Evolutionary conservation across 2,888 invertebrate genomes (phyloP), one percentile per base, ranked within the genome.

Genomic region (Chesias legatella): DNA sequence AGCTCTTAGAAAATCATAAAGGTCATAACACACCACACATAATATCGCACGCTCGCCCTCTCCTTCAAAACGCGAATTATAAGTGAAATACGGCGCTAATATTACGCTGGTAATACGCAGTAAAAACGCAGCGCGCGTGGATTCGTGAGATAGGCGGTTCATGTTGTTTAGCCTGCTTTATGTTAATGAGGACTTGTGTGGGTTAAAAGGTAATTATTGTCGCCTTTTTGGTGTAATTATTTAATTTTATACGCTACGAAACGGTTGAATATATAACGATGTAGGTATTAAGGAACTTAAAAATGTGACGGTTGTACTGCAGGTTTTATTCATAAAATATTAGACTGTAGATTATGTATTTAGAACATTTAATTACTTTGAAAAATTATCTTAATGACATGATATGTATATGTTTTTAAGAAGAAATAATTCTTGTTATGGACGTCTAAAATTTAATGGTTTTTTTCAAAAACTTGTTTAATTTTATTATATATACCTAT

Each of bases 41-140:
- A 42, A 51, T 51, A 45, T 50, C 35, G 43, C 67, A 60, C 66
- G 61, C 59, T 47, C 63, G 53, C 62, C 60, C 63, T 60, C 58
- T 62, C 48, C 58, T 50, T 59, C 63, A 62, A 58, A 63, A 58
- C 59, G 58, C 58, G 70, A 68, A 73, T 74, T 71, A 73, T 67
- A 72, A 71, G 64, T 73, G 73, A 76, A 68, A 70, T 76, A 73
- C 61, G 56, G 60, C 55, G 62, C 65, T 79, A 76, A 79, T 77
- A 78, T 73, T 61, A 56, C 63, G 67, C 63, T 61, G 61, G 62
- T 72, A 73, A 73, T 73, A 67, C 68, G 70, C 69, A 69, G 71
- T 73, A 71, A 75, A 74, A 72, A 73, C 72, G 67, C 69, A 67
- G 56, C 66, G 66, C 71, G 73, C 71, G 68, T 74, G 74, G 67